phyloP scores from a whole-genome alignment of 2,888 invertebrate species.

The Phaonia tiefii region DNA sequence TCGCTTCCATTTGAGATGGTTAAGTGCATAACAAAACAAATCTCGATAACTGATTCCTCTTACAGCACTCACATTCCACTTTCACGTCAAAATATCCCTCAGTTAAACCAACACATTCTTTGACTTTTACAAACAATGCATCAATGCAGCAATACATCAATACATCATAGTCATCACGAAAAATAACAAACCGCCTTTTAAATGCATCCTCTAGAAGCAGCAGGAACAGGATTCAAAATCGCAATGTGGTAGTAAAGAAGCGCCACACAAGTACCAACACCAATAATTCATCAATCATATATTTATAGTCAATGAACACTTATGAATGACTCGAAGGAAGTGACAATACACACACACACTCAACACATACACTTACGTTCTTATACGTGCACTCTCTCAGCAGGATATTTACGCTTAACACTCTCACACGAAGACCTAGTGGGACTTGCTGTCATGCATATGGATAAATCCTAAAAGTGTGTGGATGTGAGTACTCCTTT shows the following conservation, averaged over 20 bases:
- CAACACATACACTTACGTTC: constrained; percentile 30
- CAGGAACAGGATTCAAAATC: constrained; percentile 2
- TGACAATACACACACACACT: constrained; percentile 2
- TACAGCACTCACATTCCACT: no score
- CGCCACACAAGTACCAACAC: constrained; percentile 52
- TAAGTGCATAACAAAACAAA: no score
- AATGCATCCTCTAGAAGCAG: background rate
- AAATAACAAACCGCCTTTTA: background rate
- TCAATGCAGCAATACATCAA: constrained; percentile 19
- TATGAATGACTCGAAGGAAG: constrained; percentile 52
- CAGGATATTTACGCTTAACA: no score
- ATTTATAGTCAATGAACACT: constrained; percentile 57
- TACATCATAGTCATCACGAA: background rate
- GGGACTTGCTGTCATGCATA: constrained; percentile 2
- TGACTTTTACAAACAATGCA: background rate
- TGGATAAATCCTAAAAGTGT: background rate
- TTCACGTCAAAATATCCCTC: no score
- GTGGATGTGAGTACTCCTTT: background rate
- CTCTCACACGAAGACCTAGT: background rate
- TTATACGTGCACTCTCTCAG: background rate
- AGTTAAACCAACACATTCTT: no score
- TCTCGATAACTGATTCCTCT: no score
- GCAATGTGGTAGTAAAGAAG: background rate
- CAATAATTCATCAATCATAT: constrained; percentile 65
- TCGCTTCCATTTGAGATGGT: no score